phyloP scores from a whole-genome alignment of 2,888 invertebrate species.

The Ennomos quercinarius region DNA sequence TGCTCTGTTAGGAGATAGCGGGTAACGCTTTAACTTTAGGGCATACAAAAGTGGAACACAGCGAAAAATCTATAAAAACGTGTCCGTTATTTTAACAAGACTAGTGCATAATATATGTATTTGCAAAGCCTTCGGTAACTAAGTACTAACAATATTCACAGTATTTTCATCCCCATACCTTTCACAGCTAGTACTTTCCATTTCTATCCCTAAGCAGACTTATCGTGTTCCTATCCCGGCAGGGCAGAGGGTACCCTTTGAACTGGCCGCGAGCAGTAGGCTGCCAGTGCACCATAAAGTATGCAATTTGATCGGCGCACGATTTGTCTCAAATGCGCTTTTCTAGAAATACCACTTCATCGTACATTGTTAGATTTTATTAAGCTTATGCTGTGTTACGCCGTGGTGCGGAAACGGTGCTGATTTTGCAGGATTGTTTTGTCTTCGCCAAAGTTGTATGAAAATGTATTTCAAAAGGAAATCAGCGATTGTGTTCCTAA shows the following conservation, averaged over 20 bases:
- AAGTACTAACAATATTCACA: too few species aligned
- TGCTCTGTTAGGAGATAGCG: too few species aligned
- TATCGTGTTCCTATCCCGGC: conserved; percentile 54
- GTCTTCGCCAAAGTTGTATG: conserved; percentile 1
- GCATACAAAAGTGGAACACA: too few species aligned
- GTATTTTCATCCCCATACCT: too few species aligned
- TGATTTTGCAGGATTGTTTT: conserved; percentile 20
- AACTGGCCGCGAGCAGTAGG: conserved; percentile 70
- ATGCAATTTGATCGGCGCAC: conserved; percentile 67
- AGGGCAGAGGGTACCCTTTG: conserved; percentile 65
- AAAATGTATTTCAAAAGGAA: neutral
- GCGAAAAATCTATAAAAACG: too few species aligned
- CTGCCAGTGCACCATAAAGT: conserved; percentile 59
- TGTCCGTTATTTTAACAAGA: too few species aligned
- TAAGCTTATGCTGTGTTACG: conserved; percentile 14
- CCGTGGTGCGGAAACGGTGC: conserved; percentile 24
- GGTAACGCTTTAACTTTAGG: too few species aligned
- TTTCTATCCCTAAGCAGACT: conserved; percentile 6
- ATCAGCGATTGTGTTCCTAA: too few species aligned
- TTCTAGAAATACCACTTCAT: conserved; percentile 47
- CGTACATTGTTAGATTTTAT: conserved; percentile 35
- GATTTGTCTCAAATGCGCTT: conserved; percentile 60
- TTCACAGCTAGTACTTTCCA: too few species aligned
- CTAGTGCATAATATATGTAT: too few species aligned
- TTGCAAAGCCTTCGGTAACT: too few species aligned